Conservation (phyloP, 2,113 vertebrate species). For the Rhagologus leucostigma region DNA sequence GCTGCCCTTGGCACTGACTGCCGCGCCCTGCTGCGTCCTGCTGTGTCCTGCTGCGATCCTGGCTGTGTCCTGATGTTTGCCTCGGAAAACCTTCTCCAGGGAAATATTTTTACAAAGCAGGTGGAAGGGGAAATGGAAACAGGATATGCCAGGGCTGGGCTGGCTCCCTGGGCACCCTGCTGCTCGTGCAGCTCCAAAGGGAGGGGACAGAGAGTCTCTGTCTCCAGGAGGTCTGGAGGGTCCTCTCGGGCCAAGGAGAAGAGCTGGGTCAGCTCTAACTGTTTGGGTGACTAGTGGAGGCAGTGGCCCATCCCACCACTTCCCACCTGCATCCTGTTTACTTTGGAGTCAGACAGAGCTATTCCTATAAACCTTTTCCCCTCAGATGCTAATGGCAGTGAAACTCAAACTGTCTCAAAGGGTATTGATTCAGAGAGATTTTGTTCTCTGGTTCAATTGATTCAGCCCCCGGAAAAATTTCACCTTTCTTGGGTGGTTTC, state of each 20-base stretch:
- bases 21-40: neutral
- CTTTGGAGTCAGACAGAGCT: neutral
- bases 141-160: neutral
- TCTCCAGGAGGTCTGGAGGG: neutral
- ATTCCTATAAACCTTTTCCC: neutral
- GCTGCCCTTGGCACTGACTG: neutral
- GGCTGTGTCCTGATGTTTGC: neutral
- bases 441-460: neutral
- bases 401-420: neutral
- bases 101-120: neutral
- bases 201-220: neutral
- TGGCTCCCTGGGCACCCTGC: neutral
- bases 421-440: neutral
- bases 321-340: neutral
- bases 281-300: neutral
- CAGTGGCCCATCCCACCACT: neutral
- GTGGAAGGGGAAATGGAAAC: neutral
- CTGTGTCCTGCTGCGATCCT: too few relatives aligned
- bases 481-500: neutral
- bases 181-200: accelerated
- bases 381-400: neutral
- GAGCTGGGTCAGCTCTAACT: neutral
- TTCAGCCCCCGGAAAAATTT: neutral
- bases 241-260: neutral
- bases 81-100: neutral